A percentile compares a stretch with the other conserved stretches of the same genome.
Evolutionary conservation across 2,113 vertebrate genomes (phyloP).

Genomic region (Phoxinus phoxinus): DNA sequence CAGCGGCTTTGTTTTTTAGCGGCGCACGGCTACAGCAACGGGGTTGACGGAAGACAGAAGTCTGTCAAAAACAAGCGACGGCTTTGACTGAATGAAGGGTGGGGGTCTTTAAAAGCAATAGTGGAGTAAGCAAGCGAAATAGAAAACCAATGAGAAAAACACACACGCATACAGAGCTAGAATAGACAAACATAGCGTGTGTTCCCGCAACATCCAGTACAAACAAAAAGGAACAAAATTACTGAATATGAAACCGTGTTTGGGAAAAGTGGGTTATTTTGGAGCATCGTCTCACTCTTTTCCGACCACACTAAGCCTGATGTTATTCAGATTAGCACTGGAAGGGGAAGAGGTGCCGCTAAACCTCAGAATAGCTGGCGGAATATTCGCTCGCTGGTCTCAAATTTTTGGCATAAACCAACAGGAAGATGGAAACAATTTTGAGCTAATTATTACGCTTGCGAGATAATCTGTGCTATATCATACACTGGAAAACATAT

Average conservation of each 20-base stretch:
- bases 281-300: slow-evolving; percentile 35
- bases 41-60: slow-evolving; percentile 35
- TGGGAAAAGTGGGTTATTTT: slow-evolving; percentile 51
- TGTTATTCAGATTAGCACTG: slow-evolving; percentile 51
- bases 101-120: slow-evolving; percentile 59
- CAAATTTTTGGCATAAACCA: not conserved
- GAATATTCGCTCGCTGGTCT: not conserved
- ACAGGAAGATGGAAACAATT: not conserved
- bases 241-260: slow-evolving; percentile 45
- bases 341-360: slow-evolving; percentile 30
- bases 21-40: slow-evolving; percentile 49
- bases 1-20: slow-evolving; percentile 59
- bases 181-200: slow-evolving; percentile 34
- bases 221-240: slow-evolving; percentile 54
- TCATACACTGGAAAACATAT: too few species aligned
- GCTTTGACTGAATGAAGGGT: slow-evolving; percentile 61
- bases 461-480: not conserved
- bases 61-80: slow-evolving; percentile 53
- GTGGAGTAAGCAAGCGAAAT: not conserved
- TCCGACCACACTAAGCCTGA: slow-evolving; percentile 39
- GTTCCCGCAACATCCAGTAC: slow-evolving; percentile 33
- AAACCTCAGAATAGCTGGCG: slow-evolving; percentile 52
- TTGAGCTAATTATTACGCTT: slow-evolving; percentile 13
- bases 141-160: slow-evolving; percentile 35
- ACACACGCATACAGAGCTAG: slow-evolving; percentile 25